Base-by-base conservation (phyloP, 2,888 invertebrate genomes). In the Empis livida region DNA sequence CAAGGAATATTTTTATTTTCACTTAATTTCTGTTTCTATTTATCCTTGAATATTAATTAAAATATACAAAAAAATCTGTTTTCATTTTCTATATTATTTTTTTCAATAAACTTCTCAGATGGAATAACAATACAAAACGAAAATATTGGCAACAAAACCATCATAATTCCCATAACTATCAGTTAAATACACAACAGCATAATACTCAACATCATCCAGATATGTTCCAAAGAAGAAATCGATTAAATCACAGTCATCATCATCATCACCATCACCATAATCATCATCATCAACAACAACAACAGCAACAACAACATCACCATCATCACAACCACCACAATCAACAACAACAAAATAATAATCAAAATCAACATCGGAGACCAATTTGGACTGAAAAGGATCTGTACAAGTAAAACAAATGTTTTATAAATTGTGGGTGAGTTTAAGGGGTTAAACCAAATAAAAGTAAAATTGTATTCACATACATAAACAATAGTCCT, bases 91-190 rank as follows among this genome's bases (percentile, higher is more conserved):
- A 37, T 39, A 42, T 45, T 41, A 20, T 13, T 9, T 31, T 30
- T 9, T n/a, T n/a, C 13, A 35, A 44, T 11, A 16, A 10, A 30
- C 27, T 44, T 42, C 2, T 48, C 49, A 56, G 60, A 53, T 61
- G 61, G 61, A 54, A 56, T 43, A 54, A 55, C 8, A 57, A 56
- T 47, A 54, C 56, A 15, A 60, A 62, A 51, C 56, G 62, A 46
- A 62, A 62, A 54, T 54, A 57, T 16, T 61, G 61, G 61, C 59
- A 61, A 23, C 60, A 61, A 47, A 54, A 59, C 40, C 54, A 57
- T 16, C 48, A 53, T 35, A 45, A 53, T 27, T 27, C 23, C 23
- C 23, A 27, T 27, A 5, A 27, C 23, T 27, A 27, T 27, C 23
- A 27, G 23, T 27, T 27, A 27, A 27, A 27, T 27, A 5, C 5